phyloP scores from a whole-genome alignment of 1,140 invertebrate genomes.

The Panagrolaimus sp. region DNA sequence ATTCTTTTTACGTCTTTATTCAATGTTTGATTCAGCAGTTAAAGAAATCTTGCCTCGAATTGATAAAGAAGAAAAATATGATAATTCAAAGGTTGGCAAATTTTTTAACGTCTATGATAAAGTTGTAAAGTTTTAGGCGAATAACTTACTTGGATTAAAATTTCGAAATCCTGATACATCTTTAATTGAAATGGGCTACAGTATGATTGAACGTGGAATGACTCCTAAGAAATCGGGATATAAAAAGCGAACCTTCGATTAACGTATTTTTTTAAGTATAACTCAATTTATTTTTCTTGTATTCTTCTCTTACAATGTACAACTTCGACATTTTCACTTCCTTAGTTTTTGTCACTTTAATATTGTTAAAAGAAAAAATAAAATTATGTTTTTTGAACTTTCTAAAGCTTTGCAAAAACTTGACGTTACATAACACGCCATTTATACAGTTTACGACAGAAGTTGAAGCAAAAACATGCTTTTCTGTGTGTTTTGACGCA shows the following conservation, averaged over 20 bases:
- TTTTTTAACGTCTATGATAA: neutral
- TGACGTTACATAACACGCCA: too few relatives aligned
- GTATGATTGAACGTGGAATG: constrained; percentile 60
- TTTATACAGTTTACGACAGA: too few relatives aligned
- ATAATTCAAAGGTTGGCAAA: constrained; percentile 61
- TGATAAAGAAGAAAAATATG: constrained; percentile 61
- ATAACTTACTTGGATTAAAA: constrained; percentile 58
- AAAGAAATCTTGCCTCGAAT: constrained; percentile 61
- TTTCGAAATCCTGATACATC: constrained; percentile 59
- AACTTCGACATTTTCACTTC: too few relatives aligned
- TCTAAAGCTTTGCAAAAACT: too few relatives aligned
- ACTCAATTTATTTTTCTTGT: too few relatives aligned
- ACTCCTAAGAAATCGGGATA: constrained; percentile 58
- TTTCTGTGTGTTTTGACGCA: too few relatives aligned
- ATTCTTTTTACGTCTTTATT: constrained; percentile 60
- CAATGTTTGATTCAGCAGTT: constrained; percentile 61
- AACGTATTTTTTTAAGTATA: too few relatives aligned
- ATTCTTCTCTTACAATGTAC: too few relatives aligned
- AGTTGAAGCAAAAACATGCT: too few relatives aligned
- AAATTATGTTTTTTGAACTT: too few relatives aligned
- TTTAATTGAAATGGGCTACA: constrained; percentile 59
- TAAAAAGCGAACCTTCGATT: constrained; percentile 6
- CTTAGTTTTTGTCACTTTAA: too few relatives aligned
- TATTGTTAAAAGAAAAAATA: too few relatives aligned
- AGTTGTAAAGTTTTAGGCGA: constrained; percentile 52